Evolutionary conservation across 2,797 vertebrate species (phyloP).

Genomic region (Leptodactylus fallax): DNA sequence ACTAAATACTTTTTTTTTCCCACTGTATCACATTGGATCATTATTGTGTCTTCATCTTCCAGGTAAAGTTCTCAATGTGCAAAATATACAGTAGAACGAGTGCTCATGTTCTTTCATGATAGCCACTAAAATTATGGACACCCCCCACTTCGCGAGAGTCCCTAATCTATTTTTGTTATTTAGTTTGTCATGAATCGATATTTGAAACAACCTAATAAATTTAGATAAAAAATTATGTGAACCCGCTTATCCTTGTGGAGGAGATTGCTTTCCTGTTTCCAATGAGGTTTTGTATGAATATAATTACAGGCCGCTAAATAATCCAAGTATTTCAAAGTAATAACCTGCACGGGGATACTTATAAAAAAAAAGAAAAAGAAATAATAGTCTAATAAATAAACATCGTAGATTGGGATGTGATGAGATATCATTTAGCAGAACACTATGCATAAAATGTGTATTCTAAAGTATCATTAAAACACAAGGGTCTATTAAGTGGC

Average conservation of each 20-base stretch:
- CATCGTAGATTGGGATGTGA: constrained; percentile 18
- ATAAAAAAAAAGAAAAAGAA: constrained; percentile 4
- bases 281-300: constrained; percentile 10
- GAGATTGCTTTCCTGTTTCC: background rate
- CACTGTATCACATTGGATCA: too few relatives aligned
- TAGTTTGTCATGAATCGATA: too few relatives aligned
- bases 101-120: too few relatives aligned
- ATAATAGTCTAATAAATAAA: constrained; percentile 44
- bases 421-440: constrained; percentile 55
- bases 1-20: too few relatives aligned
- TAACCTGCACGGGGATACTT: constrained; percentile 38
- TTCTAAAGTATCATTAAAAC: constrained; percentile 55
- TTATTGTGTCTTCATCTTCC: too few relatives aligned
- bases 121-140: too few relatives aligned
- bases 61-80: too few relatives aligned
- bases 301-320: constrained; percentile 25
- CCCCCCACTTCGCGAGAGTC: too few relatives aligned
- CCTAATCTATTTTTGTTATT: too few relatives aligned
- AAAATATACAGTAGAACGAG: too few relatives aligned
- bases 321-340: constrained; percentile 32
- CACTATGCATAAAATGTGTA: constrained; percentile 49
- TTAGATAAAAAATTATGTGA: background rate
- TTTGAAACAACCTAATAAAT: too few relatives aligned
- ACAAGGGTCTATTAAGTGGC: constrained; percentile 47
- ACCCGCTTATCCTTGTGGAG: background rate